Conservation (phyloP, 2,113 vertebrate species). For the Heliornis fulica region DNA sequence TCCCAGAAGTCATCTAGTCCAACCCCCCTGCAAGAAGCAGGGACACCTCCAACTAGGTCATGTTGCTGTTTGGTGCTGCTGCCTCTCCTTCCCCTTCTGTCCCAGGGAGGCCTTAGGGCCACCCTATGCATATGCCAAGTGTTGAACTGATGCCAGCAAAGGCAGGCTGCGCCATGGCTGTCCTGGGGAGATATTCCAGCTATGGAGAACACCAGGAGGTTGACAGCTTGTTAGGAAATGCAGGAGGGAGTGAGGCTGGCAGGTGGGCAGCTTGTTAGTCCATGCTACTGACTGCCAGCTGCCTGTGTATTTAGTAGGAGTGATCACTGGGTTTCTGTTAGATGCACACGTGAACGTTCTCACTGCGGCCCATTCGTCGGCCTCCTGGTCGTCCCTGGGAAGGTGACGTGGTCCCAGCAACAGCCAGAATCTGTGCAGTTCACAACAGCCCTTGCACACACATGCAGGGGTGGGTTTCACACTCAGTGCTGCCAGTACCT, state of each 20-base stretch:
- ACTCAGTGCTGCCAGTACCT: conserved; percentile 80
- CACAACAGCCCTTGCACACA: conserved; percentile 44
- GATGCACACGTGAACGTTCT: not conserved
- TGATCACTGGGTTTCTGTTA: conserved; percentile 28
- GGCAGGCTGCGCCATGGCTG: not conserved
- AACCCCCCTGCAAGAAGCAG: no score
- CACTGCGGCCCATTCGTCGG: not conserved
- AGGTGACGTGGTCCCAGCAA: not conserved
- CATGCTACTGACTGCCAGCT: conserved; percentile 51
- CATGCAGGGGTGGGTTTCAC: conserved; percentile 62
- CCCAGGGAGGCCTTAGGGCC: not conserved
- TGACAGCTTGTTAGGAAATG: conserved; percentile 42
- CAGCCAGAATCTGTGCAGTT: conserved; percentile 1
- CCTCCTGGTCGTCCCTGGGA: not conserved
- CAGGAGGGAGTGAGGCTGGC: conserved; percentile 21
- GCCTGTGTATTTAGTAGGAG: conserved; percentile 41
- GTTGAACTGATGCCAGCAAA: not conserved
- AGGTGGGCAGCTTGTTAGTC: conserved; percentile 57
- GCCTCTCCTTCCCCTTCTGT: not conserved
- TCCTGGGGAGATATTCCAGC: not conserved
- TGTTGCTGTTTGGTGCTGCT: not conserved
- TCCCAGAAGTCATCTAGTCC: no score
- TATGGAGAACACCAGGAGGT: not conserved
- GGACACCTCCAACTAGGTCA: no score
- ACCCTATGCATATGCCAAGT: not conserved